Evolutionary conservation across 2,888 invertebrate species (phyloP), one percentile per base, ranked within the genome.

Genomic region (Tridacna crocea): DNA sequence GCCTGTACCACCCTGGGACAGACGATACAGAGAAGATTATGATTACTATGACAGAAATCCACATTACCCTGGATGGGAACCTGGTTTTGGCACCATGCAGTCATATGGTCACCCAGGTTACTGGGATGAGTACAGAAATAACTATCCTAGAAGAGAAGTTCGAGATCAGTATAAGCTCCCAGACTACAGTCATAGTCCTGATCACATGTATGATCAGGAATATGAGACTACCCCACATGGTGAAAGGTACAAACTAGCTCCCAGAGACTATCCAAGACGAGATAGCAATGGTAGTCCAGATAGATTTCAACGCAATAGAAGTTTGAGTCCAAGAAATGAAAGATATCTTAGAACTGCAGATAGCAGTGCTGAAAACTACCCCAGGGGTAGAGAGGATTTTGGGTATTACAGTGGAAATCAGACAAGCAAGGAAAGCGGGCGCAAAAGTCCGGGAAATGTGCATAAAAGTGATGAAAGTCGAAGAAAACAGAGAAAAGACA

Each of bases 171-270:
- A 72, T 17, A 75, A 77, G 60, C 22, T 73, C 15, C 60, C 70
- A 72, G 51, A 72, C 26, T 73, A 74, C 65, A 75, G 76, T 46
- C n/a, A 80, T 24, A 79, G 81, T 26, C 26, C 76, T 68, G 55
- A 76, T 48, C 58, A 80, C n/a, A 79, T 74, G n/a, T 82, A 80
- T 48, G 65, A 74, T 19, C 51, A 74, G 15, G 77, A 80, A 58
- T 78, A 77, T 68, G 79, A 82, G 26, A 82, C 70, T 17, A 78
- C 86, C 19, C 83, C 88, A 13, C 84, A 83, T 78, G 86, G 86
- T 58, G 81, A 84, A 65, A 75, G 77, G 46, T 88, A 86, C 61
- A 86, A 83, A 77, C 75, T 83, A 63, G 80, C 85, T 58, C 86
- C 86, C 22, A 73, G 73, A 27, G 84, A 77, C 13, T 83, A 76